These are phyloP conservation scores for Eurytemora carolleeae DNA, from an alignment of 1,140 invertebrate genomes.

Conservation along the genomic window DNA sequence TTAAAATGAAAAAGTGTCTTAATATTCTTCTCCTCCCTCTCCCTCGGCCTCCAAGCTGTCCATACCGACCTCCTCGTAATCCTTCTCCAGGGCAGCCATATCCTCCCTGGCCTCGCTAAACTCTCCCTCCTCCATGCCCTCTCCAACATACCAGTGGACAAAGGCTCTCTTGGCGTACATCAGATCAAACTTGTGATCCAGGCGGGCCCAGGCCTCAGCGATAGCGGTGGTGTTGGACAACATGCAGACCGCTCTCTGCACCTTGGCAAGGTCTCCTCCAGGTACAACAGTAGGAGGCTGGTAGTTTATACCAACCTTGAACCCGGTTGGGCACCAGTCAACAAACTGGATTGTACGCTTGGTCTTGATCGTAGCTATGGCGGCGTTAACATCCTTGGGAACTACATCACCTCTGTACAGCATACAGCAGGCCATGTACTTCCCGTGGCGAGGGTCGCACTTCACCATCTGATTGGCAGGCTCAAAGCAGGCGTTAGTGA, in stretches of 20 bases:
- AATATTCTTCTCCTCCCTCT: constrained; percentile 26
- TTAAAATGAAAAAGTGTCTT: no score
- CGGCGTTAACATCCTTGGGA: constrained; percentile 34
- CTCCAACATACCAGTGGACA: constrained; percentile 34
- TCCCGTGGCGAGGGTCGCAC: constrained; percentile 35
- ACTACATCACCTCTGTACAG: constrained; percentile 20
- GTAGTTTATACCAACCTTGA: no score
- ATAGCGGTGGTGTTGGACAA: no score
- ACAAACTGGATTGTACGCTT: constrained; percentile 6
- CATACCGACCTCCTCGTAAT: constrained; percentile 49
- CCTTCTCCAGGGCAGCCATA: no score
- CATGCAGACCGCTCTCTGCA: no score
- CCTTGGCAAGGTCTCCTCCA: constrained; percentile 58
- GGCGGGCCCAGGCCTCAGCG: constrained; percentile 31
- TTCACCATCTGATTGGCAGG: constrained; percentile 50
- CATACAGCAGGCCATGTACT: constrained; percentile 29
- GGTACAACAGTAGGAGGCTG: constrained; percentile 63
- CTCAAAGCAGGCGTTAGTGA: no score
- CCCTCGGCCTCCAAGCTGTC: constrained; percentile 31
- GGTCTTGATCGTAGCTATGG: constrained; percentile 34
- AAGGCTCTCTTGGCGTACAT: constrained; percentile 29
- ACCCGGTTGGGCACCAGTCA: no score
- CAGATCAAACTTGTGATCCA: constrained; percentile 29
- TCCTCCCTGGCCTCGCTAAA: no score
- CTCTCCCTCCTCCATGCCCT: constrained; percentile 56